A percentile compares a stretch with the other conserved stretches of the same genome.
Evolutionary conservation across 2,797 vertebrate species (phyloP).

Genomic region (Syndactyla subalaris): DNA sequence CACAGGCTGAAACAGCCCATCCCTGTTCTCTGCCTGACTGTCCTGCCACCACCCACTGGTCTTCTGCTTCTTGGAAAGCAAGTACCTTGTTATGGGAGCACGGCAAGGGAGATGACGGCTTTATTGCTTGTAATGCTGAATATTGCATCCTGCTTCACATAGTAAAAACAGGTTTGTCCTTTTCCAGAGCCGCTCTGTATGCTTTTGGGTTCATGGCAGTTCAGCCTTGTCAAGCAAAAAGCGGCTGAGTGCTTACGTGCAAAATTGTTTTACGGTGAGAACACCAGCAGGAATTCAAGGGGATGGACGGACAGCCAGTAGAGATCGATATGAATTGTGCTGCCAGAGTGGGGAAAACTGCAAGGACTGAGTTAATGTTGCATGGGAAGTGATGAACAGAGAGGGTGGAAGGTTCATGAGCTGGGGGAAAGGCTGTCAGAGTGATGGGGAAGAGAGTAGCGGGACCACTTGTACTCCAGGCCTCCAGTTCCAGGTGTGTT

Average conservation of each 20-base stretch:
- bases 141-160: not conserved
- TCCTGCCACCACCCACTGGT: not conserved
- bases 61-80: constrained; percentile 35
- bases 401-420: not conserved
- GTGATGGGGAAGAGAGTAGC: not conserved
- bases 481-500: not conserved
- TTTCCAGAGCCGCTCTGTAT: not conserved
- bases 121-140: not conserved
- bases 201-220: not conserved
- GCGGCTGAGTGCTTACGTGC: not conserved
- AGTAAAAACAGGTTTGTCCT: constrained; percentile 7
- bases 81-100: not conserved
- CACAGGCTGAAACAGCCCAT: not conserved
- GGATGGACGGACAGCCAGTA: not conserved
- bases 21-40: not conserved
- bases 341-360: not conserved
- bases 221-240: not conserved
- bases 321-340: not conserved
- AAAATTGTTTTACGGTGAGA: not conserved
- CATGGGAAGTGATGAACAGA: not conserved
- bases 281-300: not conserved
- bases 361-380: rapidly evolving
- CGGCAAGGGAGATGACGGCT: not conserved
- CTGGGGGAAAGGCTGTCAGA: not conserved
- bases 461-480: not conserved